Percentiles rank a stretch among this genome's conserved stretches.
phyloP scores from a whole-genome alignment of 2,113 vertebrate genomes.

The Bombycilla garrulus region DNA sequence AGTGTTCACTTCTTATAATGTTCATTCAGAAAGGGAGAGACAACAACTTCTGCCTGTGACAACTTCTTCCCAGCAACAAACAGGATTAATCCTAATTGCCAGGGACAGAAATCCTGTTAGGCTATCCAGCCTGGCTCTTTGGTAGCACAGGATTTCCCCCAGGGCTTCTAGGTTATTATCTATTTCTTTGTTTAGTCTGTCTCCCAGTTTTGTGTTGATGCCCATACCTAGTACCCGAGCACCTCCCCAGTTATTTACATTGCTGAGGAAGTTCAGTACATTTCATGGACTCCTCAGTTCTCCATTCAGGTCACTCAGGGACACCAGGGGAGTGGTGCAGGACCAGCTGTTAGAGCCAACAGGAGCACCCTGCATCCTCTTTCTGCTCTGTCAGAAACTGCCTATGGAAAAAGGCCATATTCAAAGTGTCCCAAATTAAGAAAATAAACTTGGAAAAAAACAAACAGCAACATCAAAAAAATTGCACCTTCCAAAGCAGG shows the following conservation, averaged over 20 bases:
- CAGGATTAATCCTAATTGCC: background rate
- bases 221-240: background rate
- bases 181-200: background rate
- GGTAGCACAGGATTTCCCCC: background rate
- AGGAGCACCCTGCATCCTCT: background rate
- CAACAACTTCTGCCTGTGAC: background rate
- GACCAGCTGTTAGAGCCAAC: background rate
- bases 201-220: background rate
- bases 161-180: background rate
- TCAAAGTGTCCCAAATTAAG: background rate
- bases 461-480: background rate
- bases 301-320: background rate
- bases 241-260: background rate
- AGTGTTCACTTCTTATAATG: background rate
- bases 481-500: background rate
- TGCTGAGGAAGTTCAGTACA: background rate
- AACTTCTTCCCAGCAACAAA: background rate
- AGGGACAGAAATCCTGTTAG: background rate
- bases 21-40: background rate
- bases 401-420: background rate
- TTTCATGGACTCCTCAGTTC: background rate
- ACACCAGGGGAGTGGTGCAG: fast-evolving
- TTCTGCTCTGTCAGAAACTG: background rate
- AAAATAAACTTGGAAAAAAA: background rate
- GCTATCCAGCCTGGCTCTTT: background rate